phyloP scores from a whole-genome alignment of 2,888 invertebrate species.

The Morpho achilles region DNA sequence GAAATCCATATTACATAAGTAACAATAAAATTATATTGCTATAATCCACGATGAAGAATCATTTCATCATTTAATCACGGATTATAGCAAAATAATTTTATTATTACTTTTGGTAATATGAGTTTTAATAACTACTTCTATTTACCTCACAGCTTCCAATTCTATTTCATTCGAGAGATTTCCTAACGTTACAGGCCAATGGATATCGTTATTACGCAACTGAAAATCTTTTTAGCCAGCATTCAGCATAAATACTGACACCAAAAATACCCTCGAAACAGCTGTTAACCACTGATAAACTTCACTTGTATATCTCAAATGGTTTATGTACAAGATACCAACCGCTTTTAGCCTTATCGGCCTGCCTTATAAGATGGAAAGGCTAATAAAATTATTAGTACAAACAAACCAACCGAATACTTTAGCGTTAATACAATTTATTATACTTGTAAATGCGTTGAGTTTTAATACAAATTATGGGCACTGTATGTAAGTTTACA shows the following conservation, averaged over 20 bases:
- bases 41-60: no score
- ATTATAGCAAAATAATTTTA: no score
- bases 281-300: constrained; percentile 17
- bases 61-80: no score
- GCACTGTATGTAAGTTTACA: constrained; percentile 11
- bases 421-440: constrained; percentile 16
- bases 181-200: no score
- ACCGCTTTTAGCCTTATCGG: constrained; percentile 27
- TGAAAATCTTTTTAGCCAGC: no score
- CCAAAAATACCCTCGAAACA: constrained; percentile 8
- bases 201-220: no score
- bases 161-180: no score
- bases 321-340: constrained; percentile 28
- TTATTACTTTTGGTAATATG: no score
- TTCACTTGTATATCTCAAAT: constrained; percentile 28
- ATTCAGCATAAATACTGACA: constrained; percentile 1
- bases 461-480: constrained; percentile 12
- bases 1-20: no score
- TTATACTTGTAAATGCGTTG: constrained; percentile 8
- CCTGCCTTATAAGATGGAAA: constrained; percentile 28
- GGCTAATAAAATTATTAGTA: constrained; percentile 28
- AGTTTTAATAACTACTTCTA: no score
- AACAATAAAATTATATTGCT: no score
- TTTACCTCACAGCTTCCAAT: no score
- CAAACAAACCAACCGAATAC: constrained; percentile 14